These are phyloP conservation scores for Carterocephalus palaemon DNA, from an alignment of 2,888 invertebrate species.

Conservation along the genomic window DNA sequence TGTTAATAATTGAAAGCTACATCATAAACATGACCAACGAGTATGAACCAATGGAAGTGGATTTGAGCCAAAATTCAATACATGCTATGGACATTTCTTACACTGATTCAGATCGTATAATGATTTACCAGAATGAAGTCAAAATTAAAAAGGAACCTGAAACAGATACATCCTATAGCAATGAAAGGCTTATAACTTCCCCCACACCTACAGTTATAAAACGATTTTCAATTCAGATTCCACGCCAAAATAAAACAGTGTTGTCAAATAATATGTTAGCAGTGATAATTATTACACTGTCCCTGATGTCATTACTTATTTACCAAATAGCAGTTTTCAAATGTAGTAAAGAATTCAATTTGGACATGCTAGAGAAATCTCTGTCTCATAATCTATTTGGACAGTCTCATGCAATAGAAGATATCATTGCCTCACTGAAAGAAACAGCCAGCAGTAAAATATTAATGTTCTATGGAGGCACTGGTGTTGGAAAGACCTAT, in stretches of 20 bases:
- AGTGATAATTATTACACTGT: constrained; percentile 2
- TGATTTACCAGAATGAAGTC: too few relatives aligned
- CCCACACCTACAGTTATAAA: constrained; percentile 7
- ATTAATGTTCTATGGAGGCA: constrained; percentile 62
- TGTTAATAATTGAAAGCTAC: too few relatives aligned
- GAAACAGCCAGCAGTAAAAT: constrained; percentile 46
- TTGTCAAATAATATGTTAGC: constrained; percentile 2
- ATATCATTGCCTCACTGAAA: constrained; percentile 46
- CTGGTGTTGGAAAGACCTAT: constrained; percentile 70
- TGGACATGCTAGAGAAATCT: constrained; percentile 37
- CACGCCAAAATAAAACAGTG: constrained; percentile 3
- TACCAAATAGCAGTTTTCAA: constrained; percentile 40
- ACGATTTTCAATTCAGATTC: constrained; percentile 12
- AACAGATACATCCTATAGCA: too few relatives aligned
- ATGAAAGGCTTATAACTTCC: constrained; percentile 8
- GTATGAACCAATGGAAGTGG: constrained; percentile 67
- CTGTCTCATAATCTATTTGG: constrained; percentile 54
- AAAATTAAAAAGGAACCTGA: constrained; percentile 24
- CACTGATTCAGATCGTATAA: constrained; percentile 32
- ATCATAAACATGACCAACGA: constrained; percentile 17
- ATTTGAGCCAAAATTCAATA: constrained; percentile 54
- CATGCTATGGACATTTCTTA: constrained; percentile 56
- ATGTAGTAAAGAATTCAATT: constrained; percentile 49
- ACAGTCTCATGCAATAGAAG: constrained; percentile 48
- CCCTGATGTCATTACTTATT: constrained; percentile 1